Evolutionary conservation across 2,888 invertebrate genomes (phyloP), one percentile per base, ranked within the genome.

Genomic region (Orchesella flavescens): DNA sequence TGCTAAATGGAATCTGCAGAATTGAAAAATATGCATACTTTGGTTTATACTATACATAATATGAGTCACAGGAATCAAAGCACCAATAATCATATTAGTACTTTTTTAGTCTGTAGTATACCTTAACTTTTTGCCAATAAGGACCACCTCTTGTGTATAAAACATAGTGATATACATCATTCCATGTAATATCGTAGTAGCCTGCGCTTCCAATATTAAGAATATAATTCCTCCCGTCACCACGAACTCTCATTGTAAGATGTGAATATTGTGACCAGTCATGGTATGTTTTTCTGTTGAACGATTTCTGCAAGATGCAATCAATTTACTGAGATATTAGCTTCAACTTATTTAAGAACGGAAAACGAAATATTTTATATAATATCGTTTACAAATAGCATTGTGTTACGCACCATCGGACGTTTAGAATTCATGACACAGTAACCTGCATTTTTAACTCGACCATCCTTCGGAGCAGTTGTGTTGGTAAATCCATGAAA

Each of bases 121-220:
- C 96, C 92, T 94, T 96, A 34, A 94, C 93, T 85, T 93, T 91
- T 91, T 99, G 99, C 99, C 99, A 99, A 90, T 99, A 98, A 0
- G 99, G 99, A 0, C 99, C 98, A 55, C 99, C 99, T 90, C 98
- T 93, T 0, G 99, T 99, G 89, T 94, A 96, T 4, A 99, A 91
- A 0, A 94, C 93, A 90, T 94, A 98, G 89, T 94, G 93, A 90
- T 94, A 97, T 17, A 95, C 92, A 90, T 98, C 97, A 90, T 96
- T 94, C 96, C 96, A 97, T n/a, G 93, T 92, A 43, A 97, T 90
- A 90, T 99, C 98, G 89, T 93, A 95, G 88, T 93, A 93, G 1
- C 95, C 95, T 88, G 94, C 93, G 0, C 93, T 92, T 68, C 93
- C 92, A 73, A 99, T 91, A 90, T 96, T 95, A 43, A 99, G 90